These are phyloP conservation scores for Leptinotarsa defecta DNA, from an alignment of 1,140 invertebrate genomes.

Conservation along the genomic window DNA sequence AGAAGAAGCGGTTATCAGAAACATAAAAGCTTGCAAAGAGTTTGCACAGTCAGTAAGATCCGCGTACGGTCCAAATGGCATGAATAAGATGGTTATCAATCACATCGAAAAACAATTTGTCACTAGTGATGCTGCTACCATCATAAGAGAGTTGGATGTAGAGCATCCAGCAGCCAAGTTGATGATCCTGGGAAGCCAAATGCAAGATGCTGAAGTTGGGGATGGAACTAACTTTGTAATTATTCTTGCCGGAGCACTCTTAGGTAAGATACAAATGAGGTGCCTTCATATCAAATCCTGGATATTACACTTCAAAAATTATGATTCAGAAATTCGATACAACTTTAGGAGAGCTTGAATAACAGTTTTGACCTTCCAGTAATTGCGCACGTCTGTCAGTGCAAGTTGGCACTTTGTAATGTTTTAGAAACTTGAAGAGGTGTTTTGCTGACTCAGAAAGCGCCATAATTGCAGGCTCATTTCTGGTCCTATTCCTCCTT, in stretches of 20 bases:
- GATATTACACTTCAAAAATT: no score
- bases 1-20: constrained; percentile 96
- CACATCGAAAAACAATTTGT: constrained; percentile 98
- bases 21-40: constrained; percentile 95
- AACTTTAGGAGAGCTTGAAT: no score
- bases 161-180: constrained; percentile 99
- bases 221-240: constrained; percentile 99
- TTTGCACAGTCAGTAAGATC: constrained; percentile 91
- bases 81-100: constrained; percentile 99
- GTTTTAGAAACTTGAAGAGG: no score
- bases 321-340: no score
- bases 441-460: no score
- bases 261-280: constrained; percentile 31
- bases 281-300: neutral
- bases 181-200: constrained; percentile 93
- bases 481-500: no score
- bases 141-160: constrained; percentile 93
- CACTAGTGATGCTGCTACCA: constrained; percentile 98
- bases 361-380: no score
- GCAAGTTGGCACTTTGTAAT: no score
- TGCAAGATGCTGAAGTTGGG: constrained; percentile 98
- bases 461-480: no score
- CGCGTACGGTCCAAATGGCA: constrained; percentile 97
- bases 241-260: constrained; percentile 87
- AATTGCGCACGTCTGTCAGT: no score